Percentiles rank a stretch among this genome's conserved stretches.
phyloP scores from a whole-genome alignment of 2,113 vertebrate genomes.

The Copsychus sechellarum region DNA sequence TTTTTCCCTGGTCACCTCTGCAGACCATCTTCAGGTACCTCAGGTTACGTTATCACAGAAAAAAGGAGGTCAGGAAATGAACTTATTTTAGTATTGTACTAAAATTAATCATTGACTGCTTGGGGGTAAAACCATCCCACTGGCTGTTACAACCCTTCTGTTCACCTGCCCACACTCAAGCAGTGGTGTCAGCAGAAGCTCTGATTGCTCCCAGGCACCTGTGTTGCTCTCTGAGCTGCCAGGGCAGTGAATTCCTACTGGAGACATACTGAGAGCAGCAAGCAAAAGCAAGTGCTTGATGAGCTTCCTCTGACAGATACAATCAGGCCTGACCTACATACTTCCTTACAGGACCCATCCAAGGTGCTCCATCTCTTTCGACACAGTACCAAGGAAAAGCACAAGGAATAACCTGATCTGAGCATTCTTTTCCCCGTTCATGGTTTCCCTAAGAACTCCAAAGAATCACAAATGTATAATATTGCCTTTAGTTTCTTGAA shows the following conservation, averaged over 20 bases:
- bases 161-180: not conserved
- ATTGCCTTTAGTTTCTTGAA: not conserved
- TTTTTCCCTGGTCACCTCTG: not conserved
- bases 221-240: not conserved
- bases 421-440: not conserved
- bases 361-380: not conserved
- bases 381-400: not conserved
- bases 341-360: not conserved
- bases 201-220: not conserved
- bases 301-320: not conserved
- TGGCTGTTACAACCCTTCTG: not conserved
- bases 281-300: not conserved
- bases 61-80: not conserved
- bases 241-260: not conserved
- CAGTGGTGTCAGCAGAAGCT: not conserved
- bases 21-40: not conserved
- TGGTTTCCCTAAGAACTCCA: not conserved
- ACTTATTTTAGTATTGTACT: not conserved
- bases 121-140: not conserved
- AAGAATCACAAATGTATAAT: not conserved
- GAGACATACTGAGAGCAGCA: not conserved
- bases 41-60: not conserved
- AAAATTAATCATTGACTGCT: not conserved
- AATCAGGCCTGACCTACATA: not conserved
- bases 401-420: not conserved